A percentile compares a stretch with the other conserved stretches of the same genome.
These are phyloP conservation scores for Noctua comes DNA, from an alignment of 2,888 invertebrate genomes.

Conservation along the genomic window DNA sequence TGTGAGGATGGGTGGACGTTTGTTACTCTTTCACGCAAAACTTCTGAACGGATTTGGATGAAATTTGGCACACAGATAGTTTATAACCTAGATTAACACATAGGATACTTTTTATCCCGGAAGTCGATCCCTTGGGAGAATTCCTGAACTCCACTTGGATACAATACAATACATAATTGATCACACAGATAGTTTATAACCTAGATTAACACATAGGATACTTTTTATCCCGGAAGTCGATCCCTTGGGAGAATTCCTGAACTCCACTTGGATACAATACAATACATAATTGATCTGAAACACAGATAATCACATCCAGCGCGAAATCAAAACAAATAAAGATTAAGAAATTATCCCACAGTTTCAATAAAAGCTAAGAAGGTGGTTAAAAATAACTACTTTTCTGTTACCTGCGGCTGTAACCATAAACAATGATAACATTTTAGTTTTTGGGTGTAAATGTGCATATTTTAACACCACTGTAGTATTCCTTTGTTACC, in stretches of 20 bases:
- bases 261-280: not conserved
- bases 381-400: not conserved
- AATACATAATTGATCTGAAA: not conserved
- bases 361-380: conserved; percentile 1
- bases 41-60: no score
- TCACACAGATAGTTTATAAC: no score
- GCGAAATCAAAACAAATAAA: not conserved
- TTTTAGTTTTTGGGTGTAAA: conserved; percentile 12
- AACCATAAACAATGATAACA: conserved; percentile 26
- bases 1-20: no score
- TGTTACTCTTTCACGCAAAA: no score
- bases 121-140: no score
- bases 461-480: conserved; percentile 40
- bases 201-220: no score
- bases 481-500: not conserved
- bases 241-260: not conserved
- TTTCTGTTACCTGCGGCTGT: conserved; percentile 21
- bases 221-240: not conserved
- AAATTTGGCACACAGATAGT: no score
- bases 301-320: not conserved
- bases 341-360: not conserved
- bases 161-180: no score
- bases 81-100: no score
- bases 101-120: no score
- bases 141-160: no score